These are phyloP conservation scores for Eira barbara DNA, from an alignment of 2,113 vertebrate species.

Conservation along the genomic window DNA sequence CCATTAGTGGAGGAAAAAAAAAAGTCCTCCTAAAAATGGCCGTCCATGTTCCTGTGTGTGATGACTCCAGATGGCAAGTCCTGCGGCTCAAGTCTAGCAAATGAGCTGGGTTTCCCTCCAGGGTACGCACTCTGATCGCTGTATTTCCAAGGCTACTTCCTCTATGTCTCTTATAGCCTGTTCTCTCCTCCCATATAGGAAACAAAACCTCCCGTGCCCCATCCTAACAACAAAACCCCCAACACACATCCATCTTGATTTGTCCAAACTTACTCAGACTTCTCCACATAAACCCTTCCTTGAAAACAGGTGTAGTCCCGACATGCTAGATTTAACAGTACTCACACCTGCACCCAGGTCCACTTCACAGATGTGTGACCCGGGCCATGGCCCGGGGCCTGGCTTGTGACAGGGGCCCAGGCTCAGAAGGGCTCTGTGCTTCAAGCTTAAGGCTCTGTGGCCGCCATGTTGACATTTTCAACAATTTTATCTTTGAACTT, in stretches of 20 bases:
- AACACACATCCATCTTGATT: not conserved
- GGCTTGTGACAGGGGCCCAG: not conserved
- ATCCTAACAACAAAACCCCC: not conserved
- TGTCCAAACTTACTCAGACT: not conserved
- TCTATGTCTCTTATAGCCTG: not conserved
- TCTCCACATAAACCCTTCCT: not conserved
- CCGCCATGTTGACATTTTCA: not conserved
- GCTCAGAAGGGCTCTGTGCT: not conserved
- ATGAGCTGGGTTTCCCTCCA: not conserved
- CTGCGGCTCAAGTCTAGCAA: not conserved
- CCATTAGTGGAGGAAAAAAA: not conserved
- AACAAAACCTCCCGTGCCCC: not conserved
- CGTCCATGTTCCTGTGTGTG: not conserved
- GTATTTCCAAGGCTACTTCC: not conserved
- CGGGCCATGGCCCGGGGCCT: not conserved
- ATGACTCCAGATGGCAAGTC: not conserved
- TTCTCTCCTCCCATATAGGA: not conserved
- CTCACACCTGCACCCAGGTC: not conserved
- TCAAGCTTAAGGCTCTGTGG: not conserved
- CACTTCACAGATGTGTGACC: not conserved
- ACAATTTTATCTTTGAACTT: not conserved
- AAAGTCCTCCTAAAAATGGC: not conserved
- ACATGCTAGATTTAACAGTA: not conserved
- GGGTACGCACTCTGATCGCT: not conserved
- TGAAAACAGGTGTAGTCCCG: not conserved